These are phyloP conservation scores for Achatina immaculata DNA, from an alignment of 1,140 invertebrate genomes.

Conservation along the genomic window DNA sequence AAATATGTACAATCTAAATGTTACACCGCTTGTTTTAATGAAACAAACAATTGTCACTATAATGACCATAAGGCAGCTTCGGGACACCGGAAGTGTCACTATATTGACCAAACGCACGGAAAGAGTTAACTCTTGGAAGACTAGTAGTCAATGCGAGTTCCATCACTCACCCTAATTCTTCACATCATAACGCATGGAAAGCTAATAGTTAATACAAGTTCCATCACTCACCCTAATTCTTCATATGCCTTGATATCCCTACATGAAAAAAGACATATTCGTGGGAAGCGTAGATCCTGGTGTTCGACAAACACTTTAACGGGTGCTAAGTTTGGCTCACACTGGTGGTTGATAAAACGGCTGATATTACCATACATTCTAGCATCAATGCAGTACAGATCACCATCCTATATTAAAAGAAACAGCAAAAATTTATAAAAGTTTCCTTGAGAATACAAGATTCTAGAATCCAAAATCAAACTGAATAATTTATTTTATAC, in stretches of 20 bases:
- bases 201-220: no score
- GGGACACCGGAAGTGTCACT: no score
- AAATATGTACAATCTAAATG: no score
- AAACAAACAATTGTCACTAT: no score
- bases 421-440: background rate
- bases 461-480: background rate
- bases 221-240: slow-evolving; percentile 84
- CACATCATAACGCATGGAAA: background rate
- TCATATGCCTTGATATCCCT: slow-evolving; percentile 85
- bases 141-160: background rate
- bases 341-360: slow-evolving; percentile 95
- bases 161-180: background rate
- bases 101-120: no score
- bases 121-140: no score
- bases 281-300: slow-evolving; percentile 86
- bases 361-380: slow-evolving; percentile 89
- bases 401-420: slow-evolving; percentile 62
- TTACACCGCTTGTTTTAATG: no score
- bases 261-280: slow-evolving; percentile 76
- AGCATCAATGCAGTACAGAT: slow-evolving; percentile 81
- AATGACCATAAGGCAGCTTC: no score
- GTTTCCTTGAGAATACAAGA: background rate
- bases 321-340: slow-evolving; percentile 89
- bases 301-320: slow-evolving; percentile 90
- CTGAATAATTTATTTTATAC: background rate